phyloP scores from a whole-genome alignment of 2,797 vertebrate species.

The Hypotaenidia philippensis region DNA sequence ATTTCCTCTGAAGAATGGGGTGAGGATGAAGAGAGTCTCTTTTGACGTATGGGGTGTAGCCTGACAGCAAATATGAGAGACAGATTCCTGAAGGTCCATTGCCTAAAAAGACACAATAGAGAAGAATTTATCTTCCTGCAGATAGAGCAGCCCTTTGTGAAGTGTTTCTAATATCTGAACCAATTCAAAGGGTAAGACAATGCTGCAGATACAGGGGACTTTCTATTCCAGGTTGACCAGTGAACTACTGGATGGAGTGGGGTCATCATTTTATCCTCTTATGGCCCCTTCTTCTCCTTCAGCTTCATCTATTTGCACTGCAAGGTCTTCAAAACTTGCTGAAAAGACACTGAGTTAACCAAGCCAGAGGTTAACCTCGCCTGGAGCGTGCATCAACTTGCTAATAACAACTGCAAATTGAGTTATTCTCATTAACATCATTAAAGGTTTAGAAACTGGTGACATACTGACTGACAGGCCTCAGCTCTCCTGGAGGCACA shows the following conservation, averaged over 20 bases:
- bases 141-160: background rate
- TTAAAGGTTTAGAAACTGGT: background rate
- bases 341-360: background rate
- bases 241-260: background rate
- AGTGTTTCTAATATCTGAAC: background rate
- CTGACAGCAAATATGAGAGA: conserved; percentile 85
- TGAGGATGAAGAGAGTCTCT: conserved; percentile 76
- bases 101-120: conserved; percentile 65
- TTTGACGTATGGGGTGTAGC: conserved; percentile 81
- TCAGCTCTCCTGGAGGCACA: background rate
- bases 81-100: conserved; percentile 88
- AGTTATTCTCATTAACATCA: background rate
- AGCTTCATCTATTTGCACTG: background rate
- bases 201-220: background rate
- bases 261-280: background rate
- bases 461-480: background rate
- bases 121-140: background rate
- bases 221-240: background rate
- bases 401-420: background rate
- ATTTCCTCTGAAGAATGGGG: conserved; percentile 83
- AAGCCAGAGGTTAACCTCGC: background rate
- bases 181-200: background rate
- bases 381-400: background rate
- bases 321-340: background rate
- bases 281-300: background rate